These are phyloP conservation scores for Lophura nycthemera DNA, from an alignment of 2,113 vertebrate genomes.

Conservation along the genomic window DNA sequence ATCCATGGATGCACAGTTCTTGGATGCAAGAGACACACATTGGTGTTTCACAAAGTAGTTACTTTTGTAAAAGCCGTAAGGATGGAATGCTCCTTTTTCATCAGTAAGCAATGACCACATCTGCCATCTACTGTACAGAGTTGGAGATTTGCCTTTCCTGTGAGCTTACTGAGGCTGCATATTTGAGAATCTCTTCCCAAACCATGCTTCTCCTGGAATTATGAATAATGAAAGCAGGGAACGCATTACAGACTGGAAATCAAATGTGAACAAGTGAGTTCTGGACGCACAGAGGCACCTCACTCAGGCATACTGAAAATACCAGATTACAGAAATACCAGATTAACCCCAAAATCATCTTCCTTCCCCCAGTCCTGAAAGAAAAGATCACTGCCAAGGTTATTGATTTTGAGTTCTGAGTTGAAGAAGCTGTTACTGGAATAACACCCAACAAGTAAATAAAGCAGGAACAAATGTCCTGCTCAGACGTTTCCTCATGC, in stretches of 20 bases:
- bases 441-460: background rate
- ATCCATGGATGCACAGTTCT: background rate
- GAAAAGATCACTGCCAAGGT: background rate
- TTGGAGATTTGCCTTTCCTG: background rate
- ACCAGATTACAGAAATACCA: background rate
- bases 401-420: background rate
- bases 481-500: background rate
- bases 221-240: background rate
- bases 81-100: fast-evolving
- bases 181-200: background rate
- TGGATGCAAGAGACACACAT: background rate
- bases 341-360: slow-evolving; percentile 6
- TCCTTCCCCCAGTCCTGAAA: slow-evolving; percentile 16
- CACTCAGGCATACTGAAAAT: background rate
- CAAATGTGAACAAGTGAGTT: background rate
- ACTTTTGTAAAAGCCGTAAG: fast-evolving
- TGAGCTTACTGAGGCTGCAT: background rate
- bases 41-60: background rate
- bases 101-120: background rate
- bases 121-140: background rate
- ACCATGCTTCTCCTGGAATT: background rate
- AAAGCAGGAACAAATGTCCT: background rate
- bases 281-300: background rate
- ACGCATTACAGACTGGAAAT: background rate
- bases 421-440: slow-evolving; percentile 16